Evolutionary conservation across 1,140 invertebrate species (phyloP).

Genomic region (Samia ricini): DNA sequence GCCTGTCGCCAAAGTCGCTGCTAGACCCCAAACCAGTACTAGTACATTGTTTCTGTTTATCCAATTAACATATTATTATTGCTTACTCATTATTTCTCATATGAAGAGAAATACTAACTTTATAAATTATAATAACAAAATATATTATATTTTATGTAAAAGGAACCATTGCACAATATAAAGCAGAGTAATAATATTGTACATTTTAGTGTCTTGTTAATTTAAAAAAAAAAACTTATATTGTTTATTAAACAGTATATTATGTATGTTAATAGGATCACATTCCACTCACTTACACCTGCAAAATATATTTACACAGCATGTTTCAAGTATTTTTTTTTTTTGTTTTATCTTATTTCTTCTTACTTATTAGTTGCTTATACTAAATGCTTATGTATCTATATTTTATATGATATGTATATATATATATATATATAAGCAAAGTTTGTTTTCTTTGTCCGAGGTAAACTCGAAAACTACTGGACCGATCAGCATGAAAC

Average conservation of each 20-base stretch:
- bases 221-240: too few species aligned
- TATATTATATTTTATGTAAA: conserved; percentile 13
- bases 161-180: conserved; percentile 29
- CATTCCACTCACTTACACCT: conserved; percentile 11
- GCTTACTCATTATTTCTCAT: conserved; percentile 28
- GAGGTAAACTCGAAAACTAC: too few species aligned
- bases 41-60: conserved; percentile 65
- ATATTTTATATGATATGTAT: background rate
- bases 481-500: too few species aligned
- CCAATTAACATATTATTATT: conserved; percentile 24
- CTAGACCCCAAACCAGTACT: conserved; percentile 80
- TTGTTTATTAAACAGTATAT: background rate
- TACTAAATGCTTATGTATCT: background rate
- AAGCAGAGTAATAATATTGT: background rate
- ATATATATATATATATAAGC: background rate
- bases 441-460: too few species aligned
- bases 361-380: background rate
- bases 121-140: conserved; percentile 12
- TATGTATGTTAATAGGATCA: background rate
- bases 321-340: conserved; percentile 2
- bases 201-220: background rate
- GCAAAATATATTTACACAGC: conserved; percentile 14
- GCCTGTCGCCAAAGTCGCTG: conserved; percentile 75
- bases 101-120: conserved; percentile 6
- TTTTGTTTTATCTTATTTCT: conserved; percentile 10